phyloP scores from a whole-genome alignment of 2,113 vertebrate genomes.

The Vicugna pacos region DNA sequence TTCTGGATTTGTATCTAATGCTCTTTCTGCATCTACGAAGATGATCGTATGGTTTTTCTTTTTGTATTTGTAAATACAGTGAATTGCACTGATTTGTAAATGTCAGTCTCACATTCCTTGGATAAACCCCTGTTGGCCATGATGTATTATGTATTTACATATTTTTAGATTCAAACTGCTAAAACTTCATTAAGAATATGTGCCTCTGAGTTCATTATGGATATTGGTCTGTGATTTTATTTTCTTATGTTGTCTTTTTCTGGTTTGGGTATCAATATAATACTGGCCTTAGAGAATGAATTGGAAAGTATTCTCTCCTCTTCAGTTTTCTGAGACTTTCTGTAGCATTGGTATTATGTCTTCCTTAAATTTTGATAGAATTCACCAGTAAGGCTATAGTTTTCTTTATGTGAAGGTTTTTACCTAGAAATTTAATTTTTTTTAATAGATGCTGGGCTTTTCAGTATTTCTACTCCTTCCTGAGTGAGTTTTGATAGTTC shows the following conservation, averaged over 20 bases:
- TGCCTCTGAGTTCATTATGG: too few relatives aligned
- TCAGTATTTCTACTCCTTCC: not conserved
- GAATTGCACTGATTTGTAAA: not conserved
- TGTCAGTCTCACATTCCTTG: not conserved
- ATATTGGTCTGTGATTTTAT: not conserved
- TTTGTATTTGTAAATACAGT: not conserved
- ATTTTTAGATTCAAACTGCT: not conserved
- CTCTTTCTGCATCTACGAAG: not conserved
- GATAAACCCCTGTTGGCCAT: not conserved
- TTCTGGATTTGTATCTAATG: not conserved
- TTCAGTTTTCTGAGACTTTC: not conserved
- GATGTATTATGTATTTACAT: not conserved
- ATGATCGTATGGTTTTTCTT: not conserved
- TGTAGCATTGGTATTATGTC: not conserved
- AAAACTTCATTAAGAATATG: too few relatives aligned
- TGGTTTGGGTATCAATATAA: rapidly evolving
- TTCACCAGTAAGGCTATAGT: not conserved
- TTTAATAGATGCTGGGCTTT: too few relatives aligned
- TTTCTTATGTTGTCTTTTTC: not conserved
- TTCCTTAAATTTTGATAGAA: not conserved
- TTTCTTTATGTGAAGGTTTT: not conserved
- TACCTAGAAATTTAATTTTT: not conserved
- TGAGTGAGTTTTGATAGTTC: not conserved
- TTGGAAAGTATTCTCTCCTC: not conserved
- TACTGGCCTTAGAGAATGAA: not conserved